Base-by-base conservation (phyloP, 2,113 vertebrate species). In the Ophiodon elongatus region DNA sequence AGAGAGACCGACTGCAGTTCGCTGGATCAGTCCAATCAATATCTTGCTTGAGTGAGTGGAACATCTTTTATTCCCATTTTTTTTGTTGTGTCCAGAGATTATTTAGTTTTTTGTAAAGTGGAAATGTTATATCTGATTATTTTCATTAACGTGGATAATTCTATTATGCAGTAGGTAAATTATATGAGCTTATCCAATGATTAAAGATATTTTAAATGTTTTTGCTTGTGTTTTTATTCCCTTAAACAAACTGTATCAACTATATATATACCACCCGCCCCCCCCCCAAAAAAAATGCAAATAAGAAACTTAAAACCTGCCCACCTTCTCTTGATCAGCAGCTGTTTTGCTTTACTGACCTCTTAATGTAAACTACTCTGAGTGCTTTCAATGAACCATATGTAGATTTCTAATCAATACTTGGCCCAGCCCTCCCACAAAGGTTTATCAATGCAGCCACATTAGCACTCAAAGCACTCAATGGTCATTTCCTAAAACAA, bases 131-230 rank as follows among this genome's bases (percentile, higher is more conserved):
- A 82, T 79, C 10, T 77, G 50, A 74, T 79, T 81, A 66, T 87
- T 80, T 85, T 68, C 6, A 73, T 82, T 82, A 76, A 76, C 89
- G 84, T 88, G 76, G 60, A 87, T 13, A 89, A 87, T 33, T 82
- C 73, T 88, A 89, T 90, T 45, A 88, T 85, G 82, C 78, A 82
- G 31, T 89, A 68, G 92, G 83, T 87, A 83, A 85, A 84, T 81
- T 77, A 84, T 88, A 85, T 17, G 37, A 91, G 85, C 88, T 84
- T 90, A 77, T 80, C 72, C 73, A 88, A 78, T 85, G 72, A 92
- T 91, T 92, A 94, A 93, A 94, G 65, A 84, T 91, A 93, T 92
- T 92, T 92, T 85, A 90, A 92, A 90, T 83, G 86, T 88, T 86
- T 73, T 66, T 70, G 2, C 11, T 60, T 17, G 13, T 82, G 43